These are phyloP conservation scores for Ctenicera cuprea DNA, from an alignment of 2,888 invertebrate genomes.

Conservation along the genomic window DNA sequence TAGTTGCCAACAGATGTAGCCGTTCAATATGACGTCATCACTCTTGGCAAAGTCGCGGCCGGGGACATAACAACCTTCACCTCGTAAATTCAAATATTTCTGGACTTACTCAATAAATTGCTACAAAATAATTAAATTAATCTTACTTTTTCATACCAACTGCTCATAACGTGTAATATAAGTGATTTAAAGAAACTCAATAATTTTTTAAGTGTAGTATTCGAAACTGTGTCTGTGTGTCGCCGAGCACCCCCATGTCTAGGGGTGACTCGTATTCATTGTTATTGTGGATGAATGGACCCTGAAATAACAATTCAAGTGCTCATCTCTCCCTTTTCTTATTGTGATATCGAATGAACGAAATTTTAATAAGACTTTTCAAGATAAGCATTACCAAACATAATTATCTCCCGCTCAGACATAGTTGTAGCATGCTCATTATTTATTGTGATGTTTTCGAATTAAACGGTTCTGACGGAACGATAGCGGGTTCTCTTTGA, in stretches of 20 bases:
- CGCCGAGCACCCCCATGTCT: not conserved
- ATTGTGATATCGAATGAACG: slow-evolving; percentile 15
- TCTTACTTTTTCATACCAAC: not conserved
- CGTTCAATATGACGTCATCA: slow-evolving; percentile 29
- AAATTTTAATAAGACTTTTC: not conserved
- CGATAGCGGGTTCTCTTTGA: not conserved
- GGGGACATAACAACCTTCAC: slow-evolving; percentile 16
- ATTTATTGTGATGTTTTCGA: slow-evolving; percentile 18
- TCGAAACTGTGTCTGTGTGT: slow-evolving; percentile 25
- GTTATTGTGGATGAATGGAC: slow-evolving; percentile 9
- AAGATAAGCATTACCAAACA: slow-evolving; percentile 19
- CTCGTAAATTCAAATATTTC: slow-evolving; percentile 21
- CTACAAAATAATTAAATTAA: not conserved
- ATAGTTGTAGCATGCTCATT: slow-evolving; percentile 6
- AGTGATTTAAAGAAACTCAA: not conserved
- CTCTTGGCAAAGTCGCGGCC: slow-evolving; percentile 31
- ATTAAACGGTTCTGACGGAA: not conserved
- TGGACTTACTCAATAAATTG: not conserved
- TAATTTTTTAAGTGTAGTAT: slow-evolving; percentile 1
- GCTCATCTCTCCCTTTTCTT: slow-evolving; percentile 3
- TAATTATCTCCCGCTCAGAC: not conserved
- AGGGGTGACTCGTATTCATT: slow-evolving; percentile 5
- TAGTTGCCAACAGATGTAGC: slow-evolving; percentile 63
- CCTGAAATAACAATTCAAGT: not conserved
- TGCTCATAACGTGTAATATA: not conserved